A percentile compares a stretch with the other conserved stretches of the same genome.
phyloP scores from a whole-genome alignment of 2,888 invertebrate species.

The Micropterix aruncella region DNA sequence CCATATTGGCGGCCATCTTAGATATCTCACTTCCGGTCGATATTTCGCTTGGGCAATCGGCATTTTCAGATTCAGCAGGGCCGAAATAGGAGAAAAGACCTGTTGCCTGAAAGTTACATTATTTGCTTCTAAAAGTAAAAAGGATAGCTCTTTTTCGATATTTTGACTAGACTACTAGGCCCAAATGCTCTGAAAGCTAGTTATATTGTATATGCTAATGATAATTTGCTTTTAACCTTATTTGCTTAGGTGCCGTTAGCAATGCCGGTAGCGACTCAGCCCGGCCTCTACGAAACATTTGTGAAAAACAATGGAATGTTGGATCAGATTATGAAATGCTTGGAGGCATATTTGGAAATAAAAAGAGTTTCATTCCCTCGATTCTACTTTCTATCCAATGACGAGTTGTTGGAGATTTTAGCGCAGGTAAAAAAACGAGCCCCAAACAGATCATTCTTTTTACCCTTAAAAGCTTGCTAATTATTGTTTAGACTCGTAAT shows the following conservation, averaged over 20 bases:
- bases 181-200: too few species aligned
- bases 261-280: slow-evolving; percentile 63
- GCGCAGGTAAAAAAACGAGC: slow-evolving; percentile 47
- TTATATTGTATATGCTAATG: too few species aligned
- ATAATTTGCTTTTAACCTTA: slow-evolving; percentile 3
- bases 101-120: too few species aligned
- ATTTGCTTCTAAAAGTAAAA: too few species aligned
- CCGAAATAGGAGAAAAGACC: too few species aligned
- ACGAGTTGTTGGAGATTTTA: slow-evolving; percentile 77
- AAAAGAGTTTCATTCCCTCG: slow-evolving; percentile 79
- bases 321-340: slow-evolving; percentile 80
- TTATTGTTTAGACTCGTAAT: slow-evolving; percentile 50
- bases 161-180: too few species aligned
- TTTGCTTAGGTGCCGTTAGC: slow-evolving; percentile 53
- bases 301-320: slow-evolving; percentile 61
- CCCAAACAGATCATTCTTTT: slow-evolving; percentile 2
- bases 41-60: too few species aligned
- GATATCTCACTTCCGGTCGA: too few species aligned
- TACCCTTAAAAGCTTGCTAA: too few species aligned
- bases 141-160: too few species aligned
- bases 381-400: slow-evolving; percentile 84
- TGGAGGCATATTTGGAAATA: slow-evolving; percentile 80
- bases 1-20: too few species aligned
- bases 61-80: too few species aligned
- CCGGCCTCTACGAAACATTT: slow-evolving; percentile 53